These are phyloP conservation scores for Morone saxatilis DNA, from an alignment of 2,113 vertebrate genomes.

Conservation along the genomic window DNA sequence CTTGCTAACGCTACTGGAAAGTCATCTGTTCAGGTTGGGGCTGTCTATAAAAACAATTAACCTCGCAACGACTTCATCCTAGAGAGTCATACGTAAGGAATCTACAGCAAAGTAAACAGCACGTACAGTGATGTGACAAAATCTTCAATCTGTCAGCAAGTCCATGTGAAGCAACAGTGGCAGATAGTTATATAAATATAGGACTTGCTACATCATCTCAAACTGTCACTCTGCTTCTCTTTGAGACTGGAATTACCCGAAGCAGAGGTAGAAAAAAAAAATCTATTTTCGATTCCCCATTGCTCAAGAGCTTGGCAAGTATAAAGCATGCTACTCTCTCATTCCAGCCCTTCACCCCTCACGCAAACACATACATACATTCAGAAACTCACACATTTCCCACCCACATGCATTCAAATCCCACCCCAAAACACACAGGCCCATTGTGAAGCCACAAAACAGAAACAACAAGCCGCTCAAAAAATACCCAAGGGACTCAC, in stretches of 20 bases:
- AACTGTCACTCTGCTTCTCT: constrained; percentile 27
- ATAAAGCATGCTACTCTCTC: constrained; percentile 5
- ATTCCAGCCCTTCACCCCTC: constrained; percentile 39
- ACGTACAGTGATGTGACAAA: neutral
- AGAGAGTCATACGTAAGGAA: neutral
- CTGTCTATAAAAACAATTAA: neutral
- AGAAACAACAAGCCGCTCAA: constrained; percentile 76
- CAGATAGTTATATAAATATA: neutral
- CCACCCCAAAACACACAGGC: constrained; percentile 69
- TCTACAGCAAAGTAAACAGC: neutral
- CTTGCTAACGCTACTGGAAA: neutral
- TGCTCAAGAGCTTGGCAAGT: constrained; percentile 67
- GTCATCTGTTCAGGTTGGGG: neutral
- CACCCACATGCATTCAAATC: constrained; percentile 72
- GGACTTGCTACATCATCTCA: constrained; percentile 29
- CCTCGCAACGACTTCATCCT: neutral
- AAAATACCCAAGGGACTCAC: constrained; percentile 81
- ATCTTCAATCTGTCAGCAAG: constrained; percentile 29
- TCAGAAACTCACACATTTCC: constrained; percentile 63
- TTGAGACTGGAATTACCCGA: constrained; percentile 57
- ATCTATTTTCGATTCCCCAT: constrained; percentile 31
- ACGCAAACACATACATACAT: constrained; percentile 48
- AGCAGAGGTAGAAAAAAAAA: constrained; percentile 18
- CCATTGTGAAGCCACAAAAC: constrained; percentile 75
- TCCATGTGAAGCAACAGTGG: neutral